Conservation (phyloP, 2,888 invertebrate species). For the Gandaritis pyraliata region DNA sequence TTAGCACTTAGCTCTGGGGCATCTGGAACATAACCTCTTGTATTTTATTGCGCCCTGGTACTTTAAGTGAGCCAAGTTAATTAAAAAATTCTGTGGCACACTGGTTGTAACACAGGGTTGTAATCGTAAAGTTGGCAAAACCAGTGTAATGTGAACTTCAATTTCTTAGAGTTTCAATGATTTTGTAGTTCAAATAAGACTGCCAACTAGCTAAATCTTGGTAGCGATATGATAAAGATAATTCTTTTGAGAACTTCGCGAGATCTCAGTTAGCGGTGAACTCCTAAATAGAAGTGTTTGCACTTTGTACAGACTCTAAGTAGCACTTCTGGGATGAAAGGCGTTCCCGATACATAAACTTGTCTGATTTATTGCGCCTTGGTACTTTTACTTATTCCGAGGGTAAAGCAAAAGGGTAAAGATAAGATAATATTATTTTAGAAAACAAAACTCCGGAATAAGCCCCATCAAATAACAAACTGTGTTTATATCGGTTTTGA, state of each 20-base stretch:
- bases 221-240: no score
- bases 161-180: no score
- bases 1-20: conserved; percentile 25
- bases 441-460: not conserved
- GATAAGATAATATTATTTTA: not conserved
- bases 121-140: no score
- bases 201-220: not conserved
- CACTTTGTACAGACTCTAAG: conserved; percentile 1
- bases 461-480: no score
- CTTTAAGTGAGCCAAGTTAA: conserved; percentile 3
- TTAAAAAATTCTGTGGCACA: not conserved
- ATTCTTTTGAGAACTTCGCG: no score
- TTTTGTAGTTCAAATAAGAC: no score
- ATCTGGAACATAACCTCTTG: conserved; percentile 39
- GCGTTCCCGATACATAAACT: conserved; percentile 5
- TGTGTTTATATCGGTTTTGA: no score
- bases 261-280: no score
- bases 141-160: no score
- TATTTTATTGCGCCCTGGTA: conserved; percentile 45
- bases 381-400: conserved; percentile 8
- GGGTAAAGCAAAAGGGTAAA: not conserved
- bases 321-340: conserved; percentile 6
- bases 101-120: no score
- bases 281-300: no score
- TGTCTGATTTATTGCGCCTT: conserved; percentile 17